Evolutionary conservation across 2,797 vertebrate species (phyloP), one percentile per base, ranked within the genome.

Genomic region (Fistularia commersonii): DNA sequence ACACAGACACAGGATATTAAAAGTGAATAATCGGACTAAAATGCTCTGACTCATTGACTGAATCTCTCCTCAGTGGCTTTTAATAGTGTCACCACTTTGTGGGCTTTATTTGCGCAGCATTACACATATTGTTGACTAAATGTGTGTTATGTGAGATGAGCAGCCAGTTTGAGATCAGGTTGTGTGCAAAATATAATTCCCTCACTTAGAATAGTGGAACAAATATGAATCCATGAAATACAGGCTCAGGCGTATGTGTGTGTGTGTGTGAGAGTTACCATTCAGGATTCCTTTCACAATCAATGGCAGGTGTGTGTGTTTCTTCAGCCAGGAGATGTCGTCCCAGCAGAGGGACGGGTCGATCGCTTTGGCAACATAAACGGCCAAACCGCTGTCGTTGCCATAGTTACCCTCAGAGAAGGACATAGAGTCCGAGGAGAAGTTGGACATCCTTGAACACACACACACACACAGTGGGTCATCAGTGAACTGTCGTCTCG

Each of bases 401-500:
- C 94, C 94, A 1, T 94, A 95, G 75, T 71, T 59, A 0, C 88
- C 89, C 62, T 93, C 87, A 39, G 93, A 93, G 84, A 98, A 97
- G 0, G 93, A 87, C 88, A 97, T 76, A 34, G 93, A 85, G 0
- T 77, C 88, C 48, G 87, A 88, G 31, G 92, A 87, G 66, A 99
- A 98, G 84, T 98, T 99, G 54, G 94, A 92, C 90, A 99, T 87
- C 49, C 96, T 98, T 50, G 12, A 45, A 43, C 40, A 46, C 32
- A 44, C 45, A 48, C 48, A 15, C 37, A 48, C 42, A n/a, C 23
- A 14, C 13, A 11, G 12, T 43, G 43, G 36, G 45, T 45, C 45
- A 62, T 42, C 43, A n/a, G n/a, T n/a, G n/a, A n/a, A n/a, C n/a
- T n/a, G n/a, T n/a, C n/a, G n/a, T n/a, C n/a, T n/a, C n/a, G n/a